These are phyloP conservation scores for Agapornis roseicollis DNA, from an alignment of 2,113 vertebrate species.

Conservation along the genomic window DNA sequence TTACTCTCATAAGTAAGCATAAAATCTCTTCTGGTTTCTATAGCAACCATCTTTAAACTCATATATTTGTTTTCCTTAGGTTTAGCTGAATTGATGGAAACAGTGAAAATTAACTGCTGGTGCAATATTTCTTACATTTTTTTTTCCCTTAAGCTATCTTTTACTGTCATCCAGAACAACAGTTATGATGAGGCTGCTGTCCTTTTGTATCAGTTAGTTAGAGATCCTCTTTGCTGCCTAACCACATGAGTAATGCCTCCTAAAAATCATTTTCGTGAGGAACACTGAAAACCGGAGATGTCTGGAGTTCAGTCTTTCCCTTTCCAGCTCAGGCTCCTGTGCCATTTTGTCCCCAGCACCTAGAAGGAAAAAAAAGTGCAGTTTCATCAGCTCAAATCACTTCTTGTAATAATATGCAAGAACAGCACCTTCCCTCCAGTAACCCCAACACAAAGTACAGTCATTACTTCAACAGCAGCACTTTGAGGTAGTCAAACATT, in stretches of 20 bases:
- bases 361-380: not conserved
- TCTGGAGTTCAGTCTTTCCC: not conserved
- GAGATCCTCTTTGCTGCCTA: not conserved
- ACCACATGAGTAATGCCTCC: not conserved
- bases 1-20: constrained; percentile 38
- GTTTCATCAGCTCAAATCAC: not conserved
- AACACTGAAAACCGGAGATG: not conserved
- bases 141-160: not conserved
- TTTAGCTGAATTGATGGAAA: constrained; percentile 37
- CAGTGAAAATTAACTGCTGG: constrained; percentile 46
- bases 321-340: not conserved
- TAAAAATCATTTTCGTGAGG: not conserved
- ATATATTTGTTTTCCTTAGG: constrained; percentile 52
- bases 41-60: constrained; percentile 68
- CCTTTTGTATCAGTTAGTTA: not conserved
- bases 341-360: not conserved
- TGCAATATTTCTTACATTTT: not conserved
- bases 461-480: not conserved
- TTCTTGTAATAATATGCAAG: not conserved
- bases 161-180: not conserved
- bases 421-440: not conserved
- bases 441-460: not conserved
- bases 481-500: not conserved
- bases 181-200: not conserved
- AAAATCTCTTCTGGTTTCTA: constrained; percentile 66